A percentile compares a stretch with the other conserved stretches of the same genome.
Evolutionary conservation across 2,797 vertebrate genomes (phyloP).

Genomic region (Crypturellus tataupa): DNA sequence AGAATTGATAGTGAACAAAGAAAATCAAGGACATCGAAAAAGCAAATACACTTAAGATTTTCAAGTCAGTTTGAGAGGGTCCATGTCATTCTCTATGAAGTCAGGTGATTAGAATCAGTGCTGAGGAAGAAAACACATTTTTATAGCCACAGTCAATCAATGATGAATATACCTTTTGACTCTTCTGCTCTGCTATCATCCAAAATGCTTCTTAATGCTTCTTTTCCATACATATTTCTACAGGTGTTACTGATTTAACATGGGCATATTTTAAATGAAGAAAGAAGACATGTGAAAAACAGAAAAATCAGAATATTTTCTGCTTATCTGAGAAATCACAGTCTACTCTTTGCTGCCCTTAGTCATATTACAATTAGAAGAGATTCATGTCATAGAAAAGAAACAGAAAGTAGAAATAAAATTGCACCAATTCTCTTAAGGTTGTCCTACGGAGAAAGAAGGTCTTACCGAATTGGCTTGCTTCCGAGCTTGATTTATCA

Average conservation of each 20-base stretch:
- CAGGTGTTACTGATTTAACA: background rate
- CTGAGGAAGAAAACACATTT: background rate
- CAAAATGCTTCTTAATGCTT: background rate
- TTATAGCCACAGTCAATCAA: background rate
- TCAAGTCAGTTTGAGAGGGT: background rate
- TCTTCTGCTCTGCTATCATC: background rate
- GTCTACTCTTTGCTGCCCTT: background rate
- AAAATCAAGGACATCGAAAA: slow-evolving; percentile 1
- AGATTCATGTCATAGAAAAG: background rate
- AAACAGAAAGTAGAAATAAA: background rate
- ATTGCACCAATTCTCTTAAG: background rate
- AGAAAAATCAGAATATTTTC: background rate
- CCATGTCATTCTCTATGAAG: background rate
- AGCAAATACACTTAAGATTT: background rate
- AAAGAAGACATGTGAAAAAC: background rate
- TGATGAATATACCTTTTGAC: background rate
- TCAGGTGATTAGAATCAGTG: background rate
- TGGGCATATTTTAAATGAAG: background rate
- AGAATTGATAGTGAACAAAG: background rate
- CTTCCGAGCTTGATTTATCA: slow-evolving; percentile 98
- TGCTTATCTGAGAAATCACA: background rate
- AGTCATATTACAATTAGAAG: background rate
- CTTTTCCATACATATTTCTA: background rate
- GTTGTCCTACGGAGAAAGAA: background rate
- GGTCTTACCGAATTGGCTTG: slow-evolving; percentile 96